Percentiles rank a stretch among this genome's conserved stretches.
These are phyloP conservation scores for Sus cebifrons DNA, from an alignment of 2,797 vertebrate genomes.

Conservation along the genomic window DNA sequence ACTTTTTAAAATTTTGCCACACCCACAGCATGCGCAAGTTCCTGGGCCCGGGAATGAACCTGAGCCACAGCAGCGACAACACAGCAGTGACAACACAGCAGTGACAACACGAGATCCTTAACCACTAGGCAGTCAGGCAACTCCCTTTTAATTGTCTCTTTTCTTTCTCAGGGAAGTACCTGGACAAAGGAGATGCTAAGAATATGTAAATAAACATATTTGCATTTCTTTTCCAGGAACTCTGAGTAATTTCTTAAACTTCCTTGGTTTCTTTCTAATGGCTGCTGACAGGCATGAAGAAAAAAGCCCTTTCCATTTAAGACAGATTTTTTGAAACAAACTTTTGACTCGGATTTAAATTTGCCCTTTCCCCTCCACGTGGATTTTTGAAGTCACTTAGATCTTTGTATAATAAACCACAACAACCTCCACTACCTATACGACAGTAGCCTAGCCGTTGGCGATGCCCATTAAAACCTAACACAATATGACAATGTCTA, in stretches of 20 bases:
- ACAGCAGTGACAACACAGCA: too few species aligned
- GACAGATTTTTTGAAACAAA: background rate
- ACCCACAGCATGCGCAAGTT: too few species aligned
- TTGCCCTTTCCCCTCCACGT: too few species aligned
- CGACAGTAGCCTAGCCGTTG: too few species aligned
- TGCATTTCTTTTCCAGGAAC: slow-evolving; percentile 51
- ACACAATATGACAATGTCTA: background rate
- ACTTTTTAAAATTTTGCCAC: too few species aligned
- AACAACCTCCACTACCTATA: background rate
- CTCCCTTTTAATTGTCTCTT: background rate
- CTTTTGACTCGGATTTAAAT: background rate
- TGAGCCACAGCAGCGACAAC: too few species aligned
- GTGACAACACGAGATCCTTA: too few species aligned
- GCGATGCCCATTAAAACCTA: background rate
- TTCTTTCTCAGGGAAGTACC: background rate
- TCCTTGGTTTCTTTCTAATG: slow-evolving; percentile 25
- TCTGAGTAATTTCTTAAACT: slow-evolving; percentile 32
- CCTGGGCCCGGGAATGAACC: too few species aligned
- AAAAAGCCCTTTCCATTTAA: background rate
- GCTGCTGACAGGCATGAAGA: background rate
- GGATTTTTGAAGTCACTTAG: background rate
- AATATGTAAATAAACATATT: slow-evolving; percentile 46
- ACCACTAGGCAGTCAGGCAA: too few species aligned
- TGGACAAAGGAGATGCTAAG: background rate
- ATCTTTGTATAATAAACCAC: background rate